These are phyloP conservation scores for Callorhinus ursinus DNA, from an alignment of 2,113 vertebrate species.

Conservation along the genomic window DNA sequence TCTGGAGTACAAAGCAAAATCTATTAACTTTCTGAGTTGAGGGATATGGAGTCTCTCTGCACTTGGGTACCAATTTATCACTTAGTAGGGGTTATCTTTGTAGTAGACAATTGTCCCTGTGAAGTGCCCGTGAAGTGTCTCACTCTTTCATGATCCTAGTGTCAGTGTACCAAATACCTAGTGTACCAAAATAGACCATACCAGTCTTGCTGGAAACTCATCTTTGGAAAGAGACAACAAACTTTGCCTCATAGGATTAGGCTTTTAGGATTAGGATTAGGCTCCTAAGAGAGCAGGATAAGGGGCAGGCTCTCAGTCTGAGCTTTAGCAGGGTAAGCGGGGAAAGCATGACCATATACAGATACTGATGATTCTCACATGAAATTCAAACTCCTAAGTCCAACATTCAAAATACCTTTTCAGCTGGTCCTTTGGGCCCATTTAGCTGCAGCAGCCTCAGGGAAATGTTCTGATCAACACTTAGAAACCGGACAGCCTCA, in stretches of 20 bases:
- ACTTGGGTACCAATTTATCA: not conserved
- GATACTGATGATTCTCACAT: not conserved
- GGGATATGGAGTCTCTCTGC: not conserved
- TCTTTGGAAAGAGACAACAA: not conserved
- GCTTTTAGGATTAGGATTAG: not conserved
- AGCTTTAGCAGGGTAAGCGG: not conserved
- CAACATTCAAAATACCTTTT: not conserved
- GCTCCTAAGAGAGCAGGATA: not conserved
- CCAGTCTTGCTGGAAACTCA: not conserved
- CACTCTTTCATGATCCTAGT: not conserved
- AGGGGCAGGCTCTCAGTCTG: not conserved
- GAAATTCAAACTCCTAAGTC: not conserved
- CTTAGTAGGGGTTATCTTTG: not conserved
- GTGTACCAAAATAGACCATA: not conserved
- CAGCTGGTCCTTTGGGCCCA: not conserved
- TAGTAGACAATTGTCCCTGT: not conserved
- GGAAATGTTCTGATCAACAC: not conserved
- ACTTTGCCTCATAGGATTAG: not conserved
- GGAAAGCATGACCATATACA: not conserved
- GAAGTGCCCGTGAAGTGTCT: not conserved
- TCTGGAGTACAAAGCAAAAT: not conserved
- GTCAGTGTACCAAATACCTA: not conserved
- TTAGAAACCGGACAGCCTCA: not conserved
- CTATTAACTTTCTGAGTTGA: not conserved
- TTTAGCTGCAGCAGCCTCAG: not conserved